A percentile compares a stretch with the other conserved stretches of the same genome.
These are phyloP conservation scores for Neuroscelio doddi DNA, from an alignment of 2,888 invertebrate genomes.

Conservation along the genomic window DNA sequence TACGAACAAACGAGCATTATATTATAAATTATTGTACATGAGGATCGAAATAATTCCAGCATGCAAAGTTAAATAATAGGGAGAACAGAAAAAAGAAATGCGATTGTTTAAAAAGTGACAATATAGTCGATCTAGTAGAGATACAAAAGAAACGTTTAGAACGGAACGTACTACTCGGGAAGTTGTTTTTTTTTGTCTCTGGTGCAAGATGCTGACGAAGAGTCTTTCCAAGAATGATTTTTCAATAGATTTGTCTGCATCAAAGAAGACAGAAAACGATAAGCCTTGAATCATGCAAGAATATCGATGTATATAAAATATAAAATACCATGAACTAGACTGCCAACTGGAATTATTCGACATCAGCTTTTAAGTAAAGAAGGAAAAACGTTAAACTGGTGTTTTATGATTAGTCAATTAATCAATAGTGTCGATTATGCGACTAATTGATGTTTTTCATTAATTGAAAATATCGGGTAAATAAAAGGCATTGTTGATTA, in stretches of 20 bases:
- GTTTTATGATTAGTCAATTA: background rate
- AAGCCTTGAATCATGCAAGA: slow-evolving; percentile 1
- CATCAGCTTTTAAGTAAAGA: slow-evolving; percentile 24
- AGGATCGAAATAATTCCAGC: slow-evolving; percentile 47
- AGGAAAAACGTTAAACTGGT: background rate
- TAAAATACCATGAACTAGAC: slow-evolving; percentile 25
- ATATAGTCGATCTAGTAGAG: slow-evolving; percentile 34
- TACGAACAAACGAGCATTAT: slow-evolving; percentile 35
- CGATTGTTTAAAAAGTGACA: slow-evolving; percentile 33
- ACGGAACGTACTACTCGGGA: background rate
- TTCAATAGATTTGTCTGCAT: background rate
- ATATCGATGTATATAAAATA: slow-evolving; percentile 41
- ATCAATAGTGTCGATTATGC: background rate
- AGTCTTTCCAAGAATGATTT: background rate
- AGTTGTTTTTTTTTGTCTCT: background rate
- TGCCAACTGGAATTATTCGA: slow-evolving; percentile 48
- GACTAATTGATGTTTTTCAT: background rate
- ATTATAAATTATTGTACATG: slow-evolving; percentile 43
- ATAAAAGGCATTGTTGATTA: background rate
- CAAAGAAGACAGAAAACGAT: background rate
- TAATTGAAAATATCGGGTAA: background rate
- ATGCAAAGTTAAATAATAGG: slow-evolving; percentile 21
- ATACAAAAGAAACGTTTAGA: slow-evolving; percentile 7
- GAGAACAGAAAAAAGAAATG: slow-evolving; percentile 17
- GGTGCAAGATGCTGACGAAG: background rate